These are phyloP conservation scores for Buathra laborator DNA, from an alignment of 2,888 invertebrate genomes.

Conservation along the genomic window DNA sequence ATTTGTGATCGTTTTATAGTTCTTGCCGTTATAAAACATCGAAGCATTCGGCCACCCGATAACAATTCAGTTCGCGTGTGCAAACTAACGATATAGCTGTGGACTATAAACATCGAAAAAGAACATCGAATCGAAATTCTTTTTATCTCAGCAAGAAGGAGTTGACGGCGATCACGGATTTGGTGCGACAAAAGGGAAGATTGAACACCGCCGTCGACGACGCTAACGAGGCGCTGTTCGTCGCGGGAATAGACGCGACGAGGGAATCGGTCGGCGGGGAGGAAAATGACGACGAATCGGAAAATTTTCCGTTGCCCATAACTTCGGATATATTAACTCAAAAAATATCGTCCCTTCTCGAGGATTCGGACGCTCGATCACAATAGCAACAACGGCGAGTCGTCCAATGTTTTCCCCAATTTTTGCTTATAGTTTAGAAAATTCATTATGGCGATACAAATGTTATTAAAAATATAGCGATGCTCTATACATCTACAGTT, in stretches of 20 bases:
- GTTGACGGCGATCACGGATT: constrained; percentile 71
- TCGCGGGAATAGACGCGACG: constrained; percentile 58
- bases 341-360: constrained; percentile 58
- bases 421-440: not conserved
- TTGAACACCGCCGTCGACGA: constrained; percentile 64
- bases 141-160: constrained; percentile 73
- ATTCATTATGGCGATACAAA: not conserved
- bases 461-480: not conserved
- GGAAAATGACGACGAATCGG: constrained; percentile 34
- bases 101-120: not conserved
- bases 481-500: constrained; percentile 88
- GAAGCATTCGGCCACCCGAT: constrained; percentile 13
- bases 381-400: not conserved
- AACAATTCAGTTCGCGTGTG: not conserved
- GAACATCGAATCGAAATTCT: not conserved
- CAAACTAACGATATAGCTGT: not conserved
- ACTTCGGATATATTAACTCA: constrained; percentile 60
- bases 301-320: constrained; percentile 19
- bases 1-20: not conserved
- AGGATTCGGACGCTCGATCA: not conserved
- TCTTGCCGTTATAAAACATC: constrained; percentile 26
- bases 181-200: constrained; percentile 71
- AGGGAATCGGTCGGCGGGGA: constrained; percentile 32
- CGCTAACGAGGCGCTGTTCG: constrained; percentile 69
- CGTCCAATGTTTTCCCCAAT: not conserved